Evolutionary conservation across 2,888 invertebrate genomes (phyloP).

Genomic region (Caenorhabditis wallacei): DNA sequence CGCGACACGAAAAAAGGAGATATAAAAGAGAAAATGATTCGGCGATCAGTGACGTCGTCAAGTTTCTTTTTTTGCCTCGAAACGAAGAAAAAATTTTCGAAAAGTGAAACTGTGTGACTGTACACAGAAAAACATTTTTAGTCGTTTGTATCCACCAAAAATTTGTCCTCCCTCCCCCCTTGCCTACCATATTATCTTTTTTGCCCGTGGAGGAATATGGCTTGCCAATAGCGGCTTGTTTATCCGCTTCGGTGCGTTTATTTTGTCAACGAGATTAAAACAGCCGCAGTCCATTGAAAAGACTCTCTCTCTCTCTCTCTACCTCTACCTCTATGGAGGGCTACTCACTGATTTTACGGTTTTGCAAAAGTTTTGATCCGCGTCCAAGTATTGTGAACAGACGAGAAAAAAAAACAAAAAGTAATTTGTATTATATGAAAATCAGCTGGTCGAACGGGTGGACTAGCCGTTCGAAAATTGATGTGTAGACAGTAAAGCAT

Average conservation of each 20-base stretch:
- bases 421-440: constrained; percentile 40
- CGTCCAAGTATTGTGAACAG: too few relatives aligned
- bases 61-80: neutral
- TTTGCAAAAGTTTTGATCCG: neutral
- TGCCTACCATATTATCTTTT: neutral
- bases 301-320: neutral
- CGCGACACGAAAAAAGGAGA: constrained; percentile 6
- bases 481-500: constrained; percentile 19
- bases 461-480: constrained; percentile 45
- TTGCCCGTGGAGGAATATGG: neutral
- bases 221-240: constrained; percentile 57
- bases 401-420: constrained; percentile 16
- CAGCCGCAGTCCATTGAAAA: constrained; percentile 15
- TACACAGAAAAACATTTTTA: constrained; percentile 5
- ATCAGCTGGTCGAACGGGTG: neutral
- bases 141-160: constrained; percentile 12
- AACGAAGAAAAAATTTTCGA: neutral
- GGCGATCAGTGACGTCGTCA: constrained; percentile 51
- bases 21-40: constrained; percentile 47
- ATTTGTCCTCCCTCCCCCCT: too few relatives aligned
- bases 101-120: constrained; percentile 16
- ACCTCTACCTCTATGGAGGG: too few relatives aligned
- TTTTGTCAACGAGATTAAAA: constrained; percentile 63
- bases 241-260: constrained; percentile 63
- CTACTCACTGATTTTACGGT: neutral